phyloP scores from a whole-genome alignment of 2,113 vertebrate species.

The Benitochromis conjunctus region DNA sequence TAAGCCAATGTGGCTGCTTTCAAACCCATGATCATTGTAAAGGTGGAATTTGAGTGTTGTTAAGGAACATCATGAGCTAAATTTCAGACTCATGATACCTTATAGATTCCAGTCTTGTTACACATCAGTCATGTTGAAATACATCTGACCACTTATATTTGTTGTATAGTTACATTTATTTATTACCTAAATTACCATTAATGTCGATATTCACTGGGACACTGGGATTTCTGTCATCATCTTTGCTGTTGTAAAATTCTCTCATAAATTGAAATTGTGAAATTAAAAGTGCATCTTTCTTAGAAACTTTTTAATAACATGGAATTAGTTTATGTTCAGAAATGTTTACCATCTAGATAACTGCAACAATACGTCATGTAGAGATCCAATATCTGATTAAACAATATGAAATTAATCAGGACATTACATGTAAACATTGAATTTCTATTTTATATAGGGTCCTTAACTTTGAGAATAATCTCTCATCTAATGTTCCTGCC shows the following conservation, averaged over 20 bases:
- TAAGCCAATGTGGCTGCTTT: background rate
- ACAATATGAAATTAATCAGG: background rate
- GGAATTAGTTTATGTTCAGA: too few species aligned
- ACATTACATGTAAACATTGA: fast-evolving
- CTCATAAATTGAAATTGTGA: background rate
- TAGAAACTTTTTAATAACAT: background rate
- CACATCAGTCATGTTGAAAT: too few species aligned
- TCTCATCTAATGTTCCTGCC: background rate
- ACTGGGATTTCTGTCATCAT: background rate
- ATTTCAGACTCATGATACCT: too few species aligned
- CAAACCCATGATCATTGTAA: too few species aligned
- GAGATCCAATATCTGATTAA: background rate
- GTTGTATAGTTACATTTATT: too few species aligned
- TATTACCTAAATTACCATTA: background rate
- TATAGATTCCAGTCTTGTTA: too few species aligned
- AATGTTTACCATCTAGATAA: too few species aligned
- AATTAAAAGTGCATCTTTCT: background rate
- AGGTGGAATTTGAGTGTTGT: too few species aligned
- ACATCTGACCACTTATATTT: too few species aligned
- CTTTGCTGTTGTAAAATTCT: background rate
- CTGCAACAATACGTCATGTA: background rate
- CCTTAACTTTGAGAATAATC: background rate
- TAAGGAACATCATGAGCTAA: too few species aligned
- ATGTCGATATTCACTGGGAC: background rate
- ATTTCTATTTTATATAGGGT: background rate